Conservation (phyloP, 1,140 invertebrate species). For the Hycleus phaleratus region DNA sequence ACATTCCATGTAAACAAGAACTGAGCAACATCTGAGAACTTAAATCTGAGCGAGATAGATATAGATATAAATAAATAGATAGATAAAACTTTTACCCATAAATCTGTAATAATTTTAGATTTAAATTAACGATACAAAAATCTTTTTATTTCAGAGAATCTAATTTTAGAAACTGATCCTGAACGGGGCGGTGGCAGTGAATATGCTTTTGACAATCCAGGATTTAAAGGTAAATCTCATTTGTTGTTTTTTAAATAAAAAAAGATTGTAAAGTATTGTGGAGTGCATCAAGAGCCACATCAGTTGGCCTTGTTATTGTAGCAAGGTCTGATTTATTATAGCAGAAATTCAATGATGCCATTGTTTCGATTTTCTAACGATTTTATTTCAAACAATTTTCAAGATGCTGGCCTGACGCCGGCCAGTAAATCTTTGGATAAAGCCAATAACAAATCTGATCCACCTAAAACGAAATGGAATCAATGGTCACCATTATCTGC, state of each 20-base stretch:
- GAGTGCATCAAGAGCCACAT: constrained; percentile 3
- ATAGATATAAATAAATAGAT: background rate
- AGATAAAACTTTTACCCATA: background rate
- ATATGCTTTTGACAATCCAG: constrained; percentile 73
- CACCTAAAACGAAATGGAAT: constrained; percentile 39
- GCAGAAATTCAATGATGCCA: constrained; percentile 1
- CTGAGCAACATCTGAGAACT: background rate
- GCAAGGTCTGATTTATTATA: constrained; percentile 1
- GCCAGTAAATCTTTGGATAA: constrained; percentile 25
- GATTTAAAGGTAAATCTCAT: constrained; percentile 51
- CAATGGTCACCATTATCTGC: constrained; percentile 49
- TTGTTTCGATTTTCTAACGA: background rate
- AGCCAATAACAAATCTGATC: constrained; percentile 13
- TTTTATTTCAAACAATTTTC: constrained; percentile 3
- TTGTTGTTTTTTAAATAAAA: constrained; percentile 13
- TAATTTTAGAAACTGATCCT: constrained; percentile 63
- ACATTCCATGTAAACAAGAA: constrained; percentile 17
- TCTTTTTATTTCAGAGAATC: constrained; percentile 54
- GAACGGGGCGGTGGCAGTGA: constrained; percentile 59
- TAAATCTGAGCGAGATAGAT: background rate
- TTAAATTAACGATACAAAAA: background rate
- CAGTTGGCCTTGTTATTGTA: constrained; percentile 3
- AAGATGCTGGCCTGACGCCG: constrained; percentile 30
- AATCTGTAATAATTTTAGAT: background rate
- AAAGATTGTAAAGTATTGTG: background rate